Evolutionary conservation across 2,113 vertebrate species (phyloP).

Genomic region (Albula glossodonta): DNA sequence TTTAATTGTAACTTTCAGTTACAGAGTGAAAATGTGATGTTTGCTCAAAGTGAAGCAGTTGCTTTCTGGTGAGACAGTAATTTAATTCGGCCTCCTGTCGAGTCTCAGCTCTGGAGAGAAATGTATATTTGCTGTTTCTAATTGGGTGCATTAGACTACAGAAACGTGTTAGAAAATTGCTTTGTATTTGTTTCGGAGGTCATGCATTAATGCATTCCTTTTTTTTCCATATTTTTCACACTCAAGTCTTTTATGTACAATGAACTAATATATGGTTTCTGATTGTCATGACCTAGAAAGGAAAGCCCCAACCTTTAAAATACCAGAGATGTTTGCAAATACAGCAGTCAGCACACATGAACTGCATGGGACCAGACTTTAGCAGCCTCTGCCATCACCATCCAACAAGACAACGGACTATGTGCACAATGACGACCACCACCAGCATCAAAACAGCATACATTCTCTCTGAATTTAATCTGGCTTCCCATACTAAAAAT

Average conservation of each 20-base stretch:
- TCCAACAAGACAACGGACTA: not conserved
- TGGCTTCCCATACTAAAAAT: slow-evolving; percentile 34
- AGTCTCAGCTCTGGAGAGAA: slow-evolving; percentile 56
- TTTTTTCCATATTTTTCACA: not conserved
- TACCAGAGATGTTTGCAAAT: not conserved
- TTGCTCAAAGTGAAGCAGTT: slow-evolving; percentile 43
- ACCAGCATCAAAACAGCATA: too few species aligned
- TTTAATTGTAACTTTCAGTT: slow-evolving; percentile 49
- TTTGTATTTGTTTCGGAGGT: slow-evolving; percentile 21
- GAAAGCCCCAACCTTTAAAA: not conserved
- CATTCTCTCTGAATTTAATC: slow-evolving; percentile 16
- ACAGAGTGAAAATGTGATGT: slow-evolving; percentile 43
- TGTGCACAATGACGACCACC: not conserved
- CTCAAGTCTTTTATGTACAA: not conserved
- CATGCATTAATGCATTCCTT: not conserved
- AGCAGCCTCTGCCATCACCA: not conserved
- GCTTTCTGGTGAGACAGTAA: slow-evolving; percentile 47
- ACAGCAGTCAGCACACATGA: not conserved
- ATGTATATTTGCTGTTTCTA: slow-evolving; percentile 60
- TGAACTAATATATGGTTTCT: not conserved
- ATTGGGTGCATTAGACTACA: slow-evolving; percentile 63
- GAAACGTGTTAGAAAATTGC: slow-evolving; percentile 30
- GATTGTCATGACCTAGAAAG: not conserved
- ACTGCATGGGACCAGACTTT: not conserved
- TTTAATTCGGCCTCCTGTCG: slow-evolving; percentile 59